phyloP scores from a whole-genome alignment of 1,140 invertebrate genomes.

The Macrobrachium rosenbergii region DNA sequence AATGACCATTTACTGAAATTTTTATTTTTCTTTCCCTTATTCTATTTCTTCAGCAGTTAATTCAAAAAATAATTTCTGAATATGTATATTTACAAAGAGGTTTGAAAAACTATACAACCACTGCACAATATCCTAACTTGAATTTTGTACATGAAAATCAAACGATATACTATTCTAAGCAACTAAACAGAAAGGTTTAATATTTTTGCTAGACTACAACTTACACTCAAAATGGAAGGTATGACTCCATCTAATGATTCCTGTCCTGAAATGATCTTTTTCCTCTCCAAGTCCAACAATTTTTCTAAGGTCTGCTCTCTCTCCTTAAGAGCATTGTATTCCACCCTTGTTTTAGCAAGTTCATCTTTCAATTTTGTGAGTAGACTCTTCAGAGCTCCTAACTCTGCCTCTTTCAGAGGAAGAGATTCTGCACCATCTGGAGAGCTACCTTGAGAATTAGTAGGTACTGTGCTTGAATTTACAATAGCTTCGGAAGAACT shows the following conservation, averaged over 20 bases:
- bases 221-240: too few species aligned
- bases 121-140: too few species aligned
- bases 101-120: too few species aligned
- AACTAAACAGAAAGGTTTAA: too few species aligned
- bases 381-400: conserved; percentile 21
- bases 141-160: too few species aligned
- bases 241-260: not conserved
- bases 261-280: conserved; percentile 20
- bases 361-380: conserved; percentile 25
- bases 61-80: too few species aligned
- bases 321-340: conserved; percentile 30
- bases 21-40: not conserved
- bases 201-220: too few species aligned
- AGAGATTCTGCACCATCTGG: not conserved
- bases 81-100: too few species aligned
- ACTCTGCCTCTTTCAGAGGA: conserved; percentile 6
- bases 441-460: not conserved
- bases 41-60: not conserved
- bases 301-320: conserved; percentile 14
- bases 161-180: too few species aligned
- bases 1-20: conserved; percentile 19
- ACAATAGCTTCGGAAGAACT: not conserved
- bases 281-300: conserved; percentile 14
- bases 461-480: too few species aligned
- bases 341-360: conserved; percentile 12